These are phyloP conservation scores for Hirtodrosophila alboralis DNA, from an alignment of 2,888 invertebrate genomes.

Conservation along the genomic window DNA sequence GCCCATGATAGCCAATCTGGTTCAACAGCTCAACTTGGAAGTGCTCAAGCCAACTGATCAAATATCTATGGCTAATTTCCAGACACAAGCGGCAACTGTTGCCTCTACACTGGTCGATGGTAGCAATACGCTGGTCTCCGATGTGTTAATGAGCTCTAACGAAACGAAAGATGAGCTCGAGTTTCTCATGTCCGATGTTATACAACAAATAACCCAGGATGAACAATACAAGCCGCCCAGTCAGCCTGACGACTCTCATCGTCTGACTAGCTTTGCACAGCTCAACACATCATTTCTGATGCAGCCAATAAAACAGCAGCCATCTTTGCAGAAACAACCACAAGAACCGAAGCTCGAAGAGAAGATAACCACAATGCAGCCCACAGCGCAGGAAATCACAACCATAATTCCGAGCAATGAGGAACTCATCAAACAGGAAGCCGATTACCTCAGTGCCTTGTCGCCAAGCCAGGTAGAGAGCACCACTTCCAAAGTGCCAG, in stretches of 20 bases:
- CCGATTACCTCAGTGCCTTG: conserved; percentile 32
- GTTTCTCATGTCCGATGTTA: conserved; percentile 82
- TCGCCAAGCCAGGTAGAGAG: conserved; percentile 30
- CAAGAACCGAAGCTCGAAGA: conserved; percentile 5
- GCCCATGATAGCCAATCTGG: conserved; percentile 71
- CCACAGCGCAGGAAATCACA: conserved; percentile 32
- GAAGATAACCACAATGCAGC: conserved; percentile 1
- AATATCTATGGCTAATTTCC: conserved; percentile 82
- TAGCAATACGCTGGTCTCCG: conserved; percentile 59
- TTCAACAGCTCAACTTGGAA: conserved; percentile 73
- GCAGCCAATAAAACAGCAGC: conserved; percentile 16
- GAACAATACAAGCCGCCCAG: conserved; percentile 31
- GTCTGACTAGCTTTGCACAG: conserved; percentile 81
- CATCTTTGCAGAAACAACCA: conserved; percentile 9
- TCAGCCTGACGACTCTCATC: conserved; percentile 55
- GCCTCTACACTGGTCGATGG: conserved; percentile 83
- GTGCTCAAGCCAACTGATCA: conserved; percentile 71
- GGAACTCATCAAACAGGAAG: conserved; percentile 46
- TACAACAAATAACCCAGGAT: conserved; percentile 78
- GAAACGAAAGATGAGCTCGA: conserved; percentile 81
- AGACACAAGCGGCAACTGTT: conserved; percentile 83
- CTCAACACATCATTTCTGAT: conserved; percentile 77
- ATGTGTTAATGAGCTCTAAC: conserved; percentile 67
- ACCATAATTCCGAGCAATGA: conserved; percentile 53
- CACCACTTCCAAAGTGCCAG: conserved; percentile 55